Evolutionary conservation across 1,140 invertebrate species (phyloP), one percentile per base, ranked within the genome.

Genomic region (Saccostrea cuccullata): DNA sequence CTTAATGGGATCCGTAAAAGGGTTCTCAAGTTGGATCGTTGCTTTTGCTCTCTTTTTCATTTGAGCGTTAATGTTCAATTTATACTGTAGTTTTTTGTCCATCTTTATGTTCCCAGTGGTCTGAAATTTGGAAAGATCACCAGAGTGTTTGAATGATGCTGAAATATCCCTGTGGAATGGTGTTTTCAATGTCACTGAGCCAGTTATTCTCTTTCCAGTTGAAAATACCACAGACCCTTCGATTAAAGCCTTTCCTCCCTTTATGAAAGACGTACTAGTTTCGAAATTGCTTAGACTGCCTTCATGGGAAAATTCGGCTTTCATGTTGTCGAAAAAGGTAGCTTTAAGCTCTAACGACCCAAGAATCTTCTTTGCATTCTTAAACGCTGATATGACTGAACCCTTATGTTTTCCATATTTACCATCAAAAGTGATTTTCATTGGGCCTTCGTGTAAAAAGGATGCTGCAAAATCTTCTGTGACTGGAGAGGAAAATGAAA

Each of bases 301-400:
- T 55, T 89, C 77, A 73, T 92, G 91, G 13, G 83, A 83, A 88
- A 93, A 88, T 56, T 82, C 64, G 15, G 86, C 83, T 11, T 86
- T 77, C 9, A 92, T 88, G 40, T 92, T 88, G 23, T 89, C 82
- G 15, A 47, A 40, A 86, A 87, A 87, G 47, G 92, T 89, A 60
- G 89, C 88, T 64, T 84, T 84, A 5, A 92, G 3, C 55, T 64
- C 83, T 0, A 92, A 23, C 56, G 88, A 67, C 13, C 88, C 91
- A 20, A 87, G 60, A 84, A 47, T 82, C 12, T 77, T 87, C 40
- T 86, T 88, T 15, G 85, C 89, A 64, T 73, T 88, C 47, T 84
- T 84, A 30, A 91, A 86, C 23, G 40, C 58, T 36, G 56, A 40
- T 3, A 20, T 47, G 20, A 84, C 47, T 40, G 36, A 56, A 11